These are phyloP conservation scores for Gymnothorax reevesii DNA, from an alignment of 2,797 vertebrate genomes.

Conservation along the genomic window DNA sequence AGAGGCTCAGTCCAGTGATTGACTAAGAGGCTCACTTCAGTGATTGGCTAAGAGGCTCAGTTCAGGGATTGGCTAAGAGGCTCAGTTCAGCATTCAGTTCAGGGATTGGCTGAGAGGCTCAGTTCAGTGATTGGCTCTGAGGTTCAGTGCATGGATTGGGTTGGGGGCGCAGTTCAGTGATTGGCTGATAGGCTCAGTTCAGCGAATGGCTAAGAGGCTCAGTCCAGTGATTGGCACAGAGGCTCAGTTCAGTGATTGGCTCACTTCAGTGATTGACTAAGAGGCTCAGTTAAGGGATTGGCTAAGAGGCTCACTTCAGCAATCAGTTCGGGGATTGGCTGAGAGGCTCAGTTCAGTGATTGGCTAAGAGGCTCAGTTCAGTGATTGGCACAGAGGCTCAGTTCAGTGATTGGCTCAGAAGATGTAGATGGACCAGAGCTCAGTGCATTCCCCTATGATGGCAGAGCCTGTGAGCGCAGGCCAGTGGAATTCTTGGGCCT, in stretches of 20 bases:
- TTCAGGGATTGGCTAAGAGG: too few species aligned
- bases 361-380: background rate
- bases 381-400: background rate
- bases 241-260: background rate
- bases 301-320: too few species aligned
- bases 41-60: too few species aligned
- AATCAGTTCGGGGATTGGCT: background rate
- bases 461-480: slow-evolving; percentile 60
- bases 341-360: background rate
- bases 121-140: too few species aligned
- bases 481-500: slow-evolving; percentile 65
- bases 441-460: background rate
- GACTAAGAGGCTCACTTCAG: too few species aligned
- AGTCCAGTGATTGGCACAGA: background rate
- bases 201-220: background rate
- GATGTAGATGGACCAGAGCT: background rate
- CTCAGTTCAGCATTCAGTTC: too few species aligned
- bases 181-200: background rate
- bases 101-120: background rate
- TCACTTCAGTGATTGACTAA: too few species aligned
- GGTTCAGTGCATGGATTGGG: too few species aligned
- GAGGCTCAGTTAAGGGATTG: too few species aligned
- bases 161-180: background rate
- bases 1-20: background rate
- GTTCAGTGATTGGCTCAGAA: background rate